phyloP scores from a whole-genome alignment of 2,113 vertebrate genomes.

The Carassius carassius region DNA sequence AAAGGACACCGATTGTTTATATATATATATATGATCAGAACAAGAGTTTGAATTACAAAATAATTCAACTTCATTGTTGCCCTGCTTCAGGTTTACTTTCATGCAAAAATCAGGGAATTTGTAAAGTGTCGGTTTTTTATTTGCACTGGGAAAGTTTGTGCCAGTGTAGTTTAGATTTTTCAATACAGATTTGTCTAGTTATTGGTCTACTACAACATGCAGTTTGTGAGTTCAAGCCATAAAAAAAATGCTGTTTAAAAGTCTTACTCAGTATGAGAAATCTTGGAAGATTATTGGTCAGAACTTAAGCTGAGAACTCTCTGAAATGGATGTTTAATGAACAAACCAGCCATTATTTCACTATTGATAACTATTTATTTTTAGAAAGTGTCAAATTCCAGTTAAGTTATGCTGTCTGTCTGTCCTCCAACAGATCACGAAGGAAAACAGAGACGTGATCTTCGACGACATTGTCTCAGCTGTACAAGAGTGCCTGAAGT shows the following conservation, averaged over 20 bases:
- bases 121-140: too few relatives aligned
- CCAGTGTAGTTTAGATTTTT: not conserved
- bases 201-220: not conserved
- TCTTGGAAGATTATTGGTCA: not conserved
- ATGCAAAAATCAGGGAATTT: too few relatives aligned
- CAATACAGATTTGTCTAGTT: too few relatives aligned
- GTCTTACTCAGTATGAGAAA: not conserved
- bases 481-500: conserved; percentile 77
- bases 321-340: not conserved
- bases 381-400: not conserved
- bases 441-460: conserved; percentile 86
- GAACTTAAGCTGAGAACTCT: not conserved
- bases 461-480: conserved; percentile 80
- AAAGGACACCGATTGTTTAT: too few relatives aligned
- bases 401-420: not conserved
- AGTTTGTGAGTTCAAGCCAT: not conserved
- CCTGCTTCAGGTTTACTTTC: not conserved
- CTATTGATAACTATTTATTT: not conserved
- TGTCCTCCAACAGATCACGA: conserved; percentile 79
- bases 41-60: not conserved
- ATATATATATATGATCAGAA: not conserved
- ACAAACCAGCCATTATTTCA: not conserved
- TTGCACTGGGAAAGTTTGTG: too few relatives aligned
- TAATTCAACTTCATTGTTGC: not conserved
- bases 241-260: not conserved